phyloP scores from a whole-genome alignment of 2,888 invertebrate species.

The Diaphora mendica region DNA sequence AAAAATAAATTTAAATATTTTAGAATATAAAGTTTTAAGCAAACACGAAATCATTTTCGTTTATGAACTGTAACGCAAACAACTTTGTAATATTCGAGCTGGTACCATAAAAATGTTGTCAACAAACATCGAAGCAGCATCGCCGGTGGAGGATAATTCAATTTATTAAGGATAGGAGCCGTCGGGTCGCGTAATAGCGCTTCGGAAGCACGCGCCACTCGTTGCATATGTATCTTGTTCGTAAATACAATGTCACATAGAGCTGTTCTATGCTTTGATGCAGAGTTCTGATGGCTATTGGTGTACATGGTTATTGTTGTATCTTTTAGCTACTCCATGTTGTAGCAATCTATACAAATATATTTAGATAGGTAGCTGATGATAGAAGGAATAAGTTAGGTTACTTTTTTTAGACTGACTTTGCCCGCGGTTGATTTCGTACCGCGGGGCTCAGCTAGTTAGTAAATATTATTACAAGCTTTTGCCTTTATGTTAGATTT shows the following conservation, averaged over 20 bases:
- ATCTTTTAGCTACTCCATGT: not conserved
- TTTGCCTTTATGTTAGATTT: too few relatives aligned
- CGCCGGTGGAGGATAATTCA: constrained; percentile 44
- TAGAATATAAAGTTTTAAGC: too few relatives aligned
- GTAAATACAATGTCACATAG: not conserved
- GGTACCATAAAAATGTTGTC: constrained; percentile 36
- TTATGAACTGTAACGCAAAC: not conserved
- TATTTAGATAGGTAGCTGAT: too few relatives aligned
- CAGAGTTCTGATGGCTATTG: not conserved
- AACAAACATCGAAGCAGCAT: constrained; percentile 30
- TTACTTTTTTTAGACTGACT: too few relatives aligned
- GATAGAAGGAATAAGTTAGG: too few relatives aligned
- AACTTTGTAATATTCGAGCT: constrained; percentile 15
- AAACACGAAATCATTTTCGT: not conserved
- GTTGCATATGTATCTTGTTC: constrained; percentile 38
- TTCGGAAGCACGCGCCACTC: constrained; percentile 45
- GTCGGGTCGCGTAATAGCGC: constrained; percentile 52
- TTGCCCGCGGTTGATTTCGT: too few relatives aligned
- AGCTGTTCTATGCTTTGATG: constrained; percentile 3
- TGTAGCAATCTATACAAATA: too few relatives aligned
- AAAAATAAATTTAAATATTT: too few relatives aligned
- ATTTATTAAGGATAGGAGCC: constrained; percentile 48
- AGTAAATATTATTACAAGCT: too few relatives aligned
- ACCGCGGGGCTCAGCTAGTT: too few relatives aligned
- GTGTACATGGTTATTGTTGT: too few relatives aligned